Evolutionary conservation across 92 coral and sea anemone genomes (phyloP), one percentile per base, ranked within the genome.

Genomic region (Hydrozoanthus gracilis): DNA sequence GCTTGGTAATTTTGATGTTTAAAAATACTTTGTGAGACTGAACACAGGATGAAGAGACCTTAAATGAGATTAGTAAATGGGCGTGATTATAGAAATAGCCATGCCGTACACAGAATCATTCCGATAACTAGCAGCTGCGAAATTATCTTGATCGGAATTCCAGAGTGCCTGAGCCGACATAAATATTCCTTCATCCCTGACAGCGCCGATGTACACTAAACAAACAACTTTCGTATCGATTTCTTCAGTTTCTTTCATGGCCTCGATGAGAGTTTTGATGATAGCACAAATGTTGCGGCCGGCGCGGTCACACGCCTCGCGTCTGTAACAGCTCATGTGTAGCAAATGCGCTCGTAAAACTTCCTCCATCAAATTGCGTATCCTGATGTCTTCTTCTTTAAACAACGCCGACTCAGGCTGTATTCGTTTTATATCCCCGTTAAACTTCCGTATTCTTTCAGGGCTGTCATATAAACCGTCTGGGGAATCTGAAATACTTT

Each of bases 311-410:
- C 98, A 94, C 12, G 92, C 88, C 75, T 90, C 95, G 7, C 91
- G 89, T 54, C 86, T 78, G 66, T 92, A 94, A 62, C 89, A 86
- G 0, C 76, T 89, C 95, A 94, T 92, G 49, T 95, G 89, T 0
- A 94, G 85, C 88, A 94, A 48, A 62, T 94, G 95, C 5, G 98
- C 95, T 35, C 98, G 84, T 46, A 94, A 66, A 46, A 94, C 87
- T 8, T 90, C 89, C 71, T 91, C 90, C 78, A 94, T 92, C 27
- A 94, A 86, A 77, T 92, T 92, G 44, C 91, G 89, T 17, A 94
- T 51, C 82, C 89, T 94, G 35, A 94, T 87, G 69, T 94, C 98
- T 58, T 94, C 98, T 44, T 94, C 98, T 88, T 94, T 94, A 73
- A 94, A 92, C 64, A 72, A 82, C 0, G 91, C 98, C 45, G 87